Percentiles rank a stretch among this genome's conserved stretches.
Evolutionary conservation across 1,140 invertebrate genomes (phyloP).

Genomic region (Bombus waltoni): DNA sequence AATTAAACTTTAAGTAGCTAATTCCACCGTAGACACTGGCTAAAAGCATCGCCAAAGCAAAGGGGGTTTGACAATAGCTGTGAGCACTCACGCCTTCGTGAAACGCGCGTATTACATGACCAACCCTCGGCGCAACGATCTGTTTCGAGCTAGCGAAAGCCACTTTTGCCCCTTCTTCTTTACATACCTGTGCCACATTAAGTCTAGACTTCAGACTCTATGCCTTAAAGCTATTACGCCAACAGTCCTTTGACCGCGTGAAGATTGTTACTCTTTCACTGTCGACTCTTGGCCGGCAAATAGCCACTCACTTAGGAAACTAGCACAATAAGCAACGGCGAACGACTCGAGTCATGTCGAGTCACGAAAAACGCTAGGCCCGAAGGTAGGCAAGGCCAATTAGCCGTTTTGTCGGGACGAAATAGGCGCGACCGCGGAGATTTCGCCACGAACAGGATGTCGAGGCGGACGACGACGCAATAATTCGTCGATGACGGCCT

Average conservation of each 20-base stretch:
- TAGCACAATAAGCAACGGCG: neutral
- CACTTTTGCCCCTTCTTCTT: neutral
- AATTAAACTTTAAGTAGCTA: neutral
- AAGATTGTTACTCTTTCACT: conserved; percentile 6
- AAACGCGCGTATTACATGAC: neutral
- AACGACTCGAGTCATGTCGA: neutral
- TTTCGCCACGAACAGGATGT: too few relatives aligned
- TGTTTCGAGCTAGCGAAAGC: neutral
- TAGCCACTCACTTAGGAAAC: neutral
- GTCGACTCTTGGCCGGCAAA: neutral
- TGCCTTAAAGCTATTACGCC: neutral
- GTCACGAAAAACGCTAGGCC: neutral
- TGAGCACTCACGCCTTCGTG: neutral
- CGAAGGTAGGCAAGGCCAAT: neutral
- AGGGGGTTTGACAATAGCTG: neutral
- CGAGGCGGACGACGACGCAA: neutral
- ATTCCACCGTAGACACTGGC: neutral
- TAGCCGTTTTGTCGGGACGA: neutral
- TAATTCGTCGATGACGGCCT: neutral
- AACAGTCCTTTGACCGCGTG: neutral
- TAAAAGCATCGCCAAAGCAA: neutral
- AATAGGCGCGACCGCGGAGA: neutral
- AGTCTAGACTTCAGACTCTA: neutral
- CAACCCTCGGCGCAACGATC: neutral
- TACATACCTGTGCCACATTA: neutral